Base-by-base conservation (phyloP, 2,888 invertebrate species). In the Craniophora ligustri region DNA sequence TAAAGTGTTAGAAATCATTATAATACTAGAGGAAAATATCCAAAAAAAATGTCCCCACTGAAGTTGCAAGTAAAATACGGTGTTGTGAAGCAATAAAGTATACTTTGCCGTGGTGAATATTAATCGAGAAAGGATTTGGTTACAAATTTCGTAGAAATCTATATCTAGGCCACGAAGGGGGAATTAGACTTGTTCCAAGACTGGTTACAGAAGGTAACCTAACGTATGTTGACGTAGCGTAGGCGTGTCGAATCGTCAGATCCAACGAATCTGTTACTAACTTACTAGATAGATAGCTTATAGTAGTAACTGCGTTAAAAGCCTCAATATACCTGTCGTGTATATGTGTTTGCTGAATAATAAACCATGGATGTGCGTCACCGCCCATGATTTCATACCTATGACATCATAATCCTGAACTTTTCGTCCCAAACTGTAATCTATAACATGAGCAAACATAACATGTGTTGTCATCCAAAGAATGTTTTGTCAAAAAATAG, bases 381-480 rank as follows among this genome's bases (percentile, higher is more conserved):
- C 34, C 47, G 6, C 13, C 40, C 40, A 44, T 49, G 51, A 68
- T 60, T 71, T 62, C 61, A 65, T 54, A 40, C 53, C 48, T 46
- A 36, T 78, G 77, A 73, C 75, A 73, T 72, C 69, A 69, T 55
- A 35, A 35, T 45, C 53, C 63, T 56, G 23, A 53, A 64, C 38
- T 48, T 50, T 70, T 51, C 41, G 64, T 48, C 53, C 47, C 10
- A 49, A 54, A 23, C 47, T 47, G 13, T 57, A 74, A 79, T 79
- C 79, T 73, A 55, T 61, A 54, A 56, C 38, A 56, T 68, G 44
- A 45, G 57, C 67, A 63, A 79, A 79, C 70, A 69, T 65, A 61
- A 45, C 14, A 19, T 26, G 28, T 67, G 64, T 53, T 60, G 31
- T 57, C 60, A 58, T 5, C 11, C 3, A 8, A n/a, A 14, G 18